A percentile compares a stretch with the other conserved stretches of the same genome.
Evolutionary conservation across 2,888 invertebrate species (phyloP).

Genomic region (Hypena proboscidalis): DNA sequence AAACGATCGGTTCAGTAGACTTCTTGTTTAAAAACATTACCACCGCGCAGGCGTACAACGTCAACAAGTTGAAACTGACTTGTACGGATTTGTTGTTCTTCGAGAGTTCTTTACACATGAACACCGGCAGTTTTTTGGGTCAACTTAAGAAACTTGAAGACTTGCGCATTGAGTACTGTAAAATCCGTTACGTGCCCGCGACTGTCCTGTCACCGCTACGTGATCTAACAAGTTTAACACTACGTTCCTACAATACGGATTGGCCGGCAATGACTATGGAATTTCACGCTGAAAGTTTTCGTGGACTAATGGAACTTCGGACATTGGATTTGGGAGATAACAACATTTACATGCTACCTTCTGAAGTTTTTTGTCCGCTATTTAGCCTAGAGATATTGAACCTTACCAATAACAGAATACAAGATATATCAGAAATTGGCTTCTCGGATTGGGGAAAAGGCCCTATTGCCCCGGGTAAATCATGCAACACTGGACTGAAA

Average conservation of each 20-base stretch:
- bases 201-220: constrained; percentile 88
- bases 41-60: constrained; percentile 88
- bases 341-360: constrained; percentile 90
- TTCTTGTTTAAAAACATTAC: constrained; percentile 89
- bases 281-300: constrained; percentile 89
- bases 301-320: constrained; percentile 88
- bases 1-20: constrained; percentile 90
- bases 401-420: constrained; percentile 91
- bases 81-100: constrained; percentile 91
- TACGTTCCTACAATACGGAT: constrained; percentile 91
- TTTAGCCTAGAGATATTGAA: constrained; percentile 89
- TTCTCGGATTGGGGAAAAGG: constrained; percentile 90
- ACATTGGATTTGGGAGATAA: constrained; percentile 90
- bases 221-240: constrained; percentile 88
- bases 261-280: constrained; percentile 93
- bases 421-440: constrained; percentile 91
- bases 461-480: constrained; percentile 87
- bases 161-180: constrained; percentile 91
- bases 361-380: constrained; percentile 90
- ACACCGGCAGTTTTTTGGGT: constrained; percentile 86
- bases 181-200: constrained; percentile 90
- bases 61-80: constrained; percentile 88
- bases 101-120: constrained; percentile 89
- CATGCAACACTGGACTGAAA: constrained; percentile 89
- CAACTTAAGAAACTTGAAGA: constrained; percentile 89